These are phyloP conservation scores for Steinernema carpocapsae DNA, from an alignment of 2,888 invertebrate species.

Conservation along the genomic window DNA sequence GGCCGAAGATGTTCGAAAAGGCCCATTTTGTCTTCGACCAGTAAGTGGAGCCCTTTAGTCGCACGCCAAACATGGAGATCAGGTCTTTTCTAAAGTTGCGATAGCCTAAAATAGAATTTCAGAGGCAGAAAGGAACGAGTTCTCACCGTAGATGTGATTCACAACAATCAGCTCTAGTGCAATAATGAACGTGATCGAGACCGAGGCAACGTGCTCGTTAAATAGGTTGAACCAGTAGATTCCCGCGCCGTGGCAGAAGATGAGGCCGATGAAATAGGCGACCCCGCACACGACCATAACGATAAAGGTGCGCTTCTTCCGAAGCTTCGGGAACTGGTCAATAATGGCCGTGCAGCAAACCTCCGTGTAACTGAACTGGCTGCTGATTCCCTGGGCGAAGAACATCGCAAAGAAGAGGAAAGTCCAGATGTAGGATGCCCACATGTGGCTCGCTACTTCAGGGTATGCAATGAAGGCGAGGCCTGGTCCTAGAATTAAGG, in stretches of 20 bases:
- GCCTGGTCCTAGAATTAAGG: constrained; percentile 36
- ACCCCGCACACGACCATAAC: constrained; percentile 76
- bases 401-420: constrained; percentile 41
- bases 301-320: constrained; percentile 70
- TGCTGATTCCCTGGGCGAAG: constrained; percentile 38
- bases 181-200: neutral
- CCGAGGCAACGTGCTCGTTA: neutral
- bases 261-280: constrained; percentile 78
- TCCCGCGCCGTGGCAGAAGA: constrained; percentile 76
- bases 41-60: neutral
- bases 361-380: constrained; percentile 37
- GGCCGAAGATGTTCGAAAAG: neutral
- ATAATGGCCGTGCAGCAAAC: neutral
- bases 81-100: constrained; percentile 9
- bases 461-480: constrained; percentile 41
- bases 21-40: neutral
- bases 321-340: constrained; percentile 13
- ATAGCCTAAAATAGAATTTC: neutral
- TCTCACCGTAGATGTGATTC: constrained; percentile 12
- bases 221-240: constrained; percentile 15
- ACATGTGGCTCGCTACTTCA: constrained; percentile 38
- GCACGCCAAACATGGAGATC: constrained; percentile 3
- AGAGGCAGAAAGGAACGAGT: neutral
- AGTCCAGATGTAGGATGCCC: constrained; percentile 69
- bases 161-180: neutral